These are phyloP conservation scores for Indicator maculatus DNA, from an alignment of 2,113 vertebrate genomes.

Conservation along the genomic window DNA sequence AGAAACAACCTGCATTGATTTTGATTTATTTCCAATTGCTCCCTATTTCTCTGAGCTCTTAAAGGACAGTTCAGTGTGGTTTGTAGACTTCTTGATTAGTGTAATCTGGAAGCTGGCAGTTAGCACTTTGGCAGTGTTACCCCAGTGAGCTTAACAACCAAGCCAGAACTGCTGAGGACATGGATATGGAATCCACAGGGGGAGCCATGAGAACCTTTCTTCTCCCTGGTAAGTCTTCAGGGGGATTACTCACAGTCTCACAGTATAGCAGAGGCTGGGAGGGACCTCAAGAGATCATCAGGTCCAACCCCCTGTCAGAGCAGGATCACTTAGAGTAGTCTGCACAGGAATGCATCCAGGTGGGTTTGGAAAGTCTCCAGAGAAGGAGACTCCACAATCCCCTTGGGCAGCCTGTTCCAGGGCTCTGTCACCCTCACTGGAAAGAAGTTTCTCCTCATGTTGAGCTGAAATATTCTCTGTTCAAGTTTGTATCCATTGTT, in stretches of 20 bases:
- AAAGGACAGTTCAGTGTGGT: constrained; percentile 52
- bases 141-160: constrained; percentile 32
- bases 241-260: constrained; percentile 24
- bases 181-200: background rate
- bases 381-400: no score
- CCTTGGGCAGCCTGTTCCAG: no score
- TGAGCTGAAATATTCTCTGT: no score
- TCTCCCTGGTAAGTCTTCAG: constrained; percentile 31
- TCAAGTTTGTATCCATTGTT: no score
- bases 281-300: no score
- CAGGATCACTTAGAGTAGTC: no score
- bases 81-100: background rate
- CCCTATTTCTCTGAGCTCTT: background rate
- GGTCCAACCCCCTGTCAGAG: no score
- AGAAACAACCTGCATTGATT: background rate
- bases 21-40: constrained; percentile 37
- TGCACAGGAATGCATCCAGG: no score
- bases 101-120: constrained; percentile 50
- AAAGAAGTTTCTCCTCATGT: no score
- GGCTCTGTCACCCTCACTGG: no score
- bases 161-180: background rate
- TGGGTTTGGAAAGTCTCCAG: no score
- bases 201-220: background rate
- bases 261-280: no score
- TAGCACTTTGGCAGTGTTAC: constrained; percentile 53